Evolutionary conservation across 2,888 invertebrate genomes (phyloP), one percentile per base, ranked within the genome.

Genomic region (Hypsopygia costalis): DNA sequence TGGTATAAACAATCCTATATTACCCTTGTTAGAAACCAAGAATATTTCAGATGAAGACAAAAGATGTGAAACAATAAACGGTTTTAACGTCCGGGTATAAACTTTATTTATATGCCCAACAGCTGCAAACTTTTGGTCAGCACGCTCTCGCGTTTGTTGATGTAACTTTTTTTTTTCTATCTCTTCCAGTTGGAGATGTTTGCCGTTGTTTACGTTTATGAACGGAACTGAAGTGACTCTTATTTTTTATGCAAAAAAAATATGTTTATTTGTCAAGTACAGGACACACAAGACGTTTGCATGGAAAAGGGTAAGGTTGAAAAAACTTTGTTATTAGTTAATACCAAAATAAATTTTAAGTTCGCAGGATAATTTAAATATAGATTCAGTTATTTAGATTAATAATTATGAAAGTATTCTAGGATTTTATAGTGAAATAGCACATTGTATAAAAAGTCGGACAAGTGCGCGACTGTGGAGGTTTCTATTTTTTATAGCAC

Each of bases 111-210:
- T 87, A 87, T 70, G 49, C 58, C 47, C 50, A 83, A 85, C 87
- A 88, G 88, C 88, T 88, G 88, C 87, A 86, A 87, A 87, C 88
- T 86, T 88, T 83, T 88, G 88, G 87, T 88, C 86, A 87, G 81
- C 79, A 70, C 74, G 70, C 57, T 71, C 52, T 52, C 43, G 36
- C 66, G 79, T 78, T 82, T 81, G 73, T 80, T 82, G 69, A 69
- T 72, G 37, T 68, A 75, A 72, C 60, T 70, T 75, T 80, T 74
- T 73, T 79, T 72, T 73, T 76, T 69, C 78, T 79, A 81, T 74
- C 71, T 71, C 62, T 62, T 60, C 47, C 47, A 51, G 52, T 56
- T 46, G 55, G 16, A 16, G 2, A 16, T 16, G 40, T 52, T 49
- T 62, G 44, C 41, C 51, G 62, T 65, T 75, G 72, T 79, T 75